phyloP scores from a whole-genome alignment of 1,140 invertebrate species.

The Micrasema minimum region DNA sequence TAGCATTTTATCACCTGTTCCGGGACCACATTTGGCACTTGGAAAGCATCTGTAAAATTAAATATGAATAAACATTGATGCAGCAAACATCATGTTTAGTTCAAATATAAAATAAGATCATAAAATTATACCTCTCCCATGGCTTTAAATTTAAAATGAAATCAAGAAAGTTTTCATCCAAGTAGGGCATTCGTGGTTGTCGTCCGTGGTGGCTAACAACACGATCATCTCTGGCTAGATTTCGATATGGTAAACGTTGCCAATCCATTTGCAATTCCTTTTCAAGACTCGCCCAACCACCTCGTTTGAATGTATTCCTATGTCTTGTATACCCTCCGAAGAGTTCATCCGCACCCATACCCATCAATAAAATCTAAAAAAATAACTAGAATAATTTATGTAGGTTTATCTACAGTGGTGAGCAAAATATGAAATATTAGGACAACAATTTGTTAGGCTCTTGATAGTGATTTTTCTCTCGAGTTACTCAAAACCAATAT shows the following conservation, averaged over 20 bases:
- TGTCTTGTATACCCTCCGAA: slow-evolving; percentile 95
- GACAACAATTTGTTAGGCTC: too few species aligned
- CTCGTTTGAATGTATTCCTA: slow-evolving; percentile 74
- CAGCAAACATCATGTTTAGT: not conserved
- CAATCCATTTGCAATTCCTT: slow-evolving; percentile 83
- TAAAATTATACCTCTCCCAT: slow-evolving; percentile 75
- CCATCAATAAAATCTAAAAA: slow-evolving; percentile 82
- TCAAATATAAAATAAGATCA: not conserved
- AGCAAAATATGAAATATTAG: too few species aligned
- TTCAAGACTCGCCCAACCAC: slow-evolving; percentile 74
- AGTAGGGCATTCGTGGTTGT: slow-evolving; percentile 88
- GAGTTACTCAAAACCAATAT: too few species aligned
- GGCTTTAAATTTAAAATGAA: slow-evolving; percentile 78
- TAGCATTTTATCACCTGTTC: slow-evolving; percentile 94
- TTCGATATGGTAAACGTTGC: slow-evolving; percentile 86
- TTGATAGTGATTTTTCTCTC: too few species aligned
- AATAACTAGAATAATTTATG: too few species aligned
- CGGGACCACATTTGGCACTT: slow-evolving; percentile 72
- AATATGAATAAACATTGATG: not conserved
- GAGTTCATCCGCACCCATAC: slow-evolving; percentile 97
- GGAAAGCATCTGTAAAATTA: slow-evolving; percentile 73
- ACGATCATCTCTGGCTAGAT: slow-evolving; percentile 94
- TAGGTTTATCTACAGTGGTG: too few species aligned
- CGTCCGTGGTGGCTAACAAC: slow-evolving; percentile 82
- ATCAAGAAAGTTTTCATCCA: slow-evolving; percentile 89